Evolutionary conservation across 1,140 invertebrate genomes (phyloP).

Genomic region (Solenopsis invicta): DNA sequence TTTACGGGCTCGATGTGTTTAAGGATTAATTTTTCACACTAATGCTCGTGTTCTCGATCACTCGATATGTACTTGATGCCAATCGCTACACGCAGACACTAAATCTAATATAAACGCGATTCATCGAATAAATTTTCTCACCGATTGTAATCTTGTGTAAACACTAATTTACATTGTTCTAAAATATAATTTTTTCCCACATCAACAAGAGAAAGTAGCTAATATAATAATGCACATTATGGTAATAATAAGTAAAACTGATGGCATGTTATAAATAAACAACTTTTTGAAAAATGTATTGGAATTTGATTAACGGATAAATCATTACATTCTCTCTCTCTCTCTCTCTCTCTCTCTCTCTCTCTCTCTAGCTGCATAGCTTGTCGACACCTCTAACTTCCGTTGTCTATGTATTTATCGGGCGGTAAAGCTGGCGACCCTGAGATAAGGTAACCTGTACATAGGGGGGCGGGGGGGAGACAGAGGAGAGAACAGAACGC

Average conservation of each 20-base stretch:
- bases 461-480: too few species aligned
- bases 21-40: background rate
- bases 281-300: background rate
- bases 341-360: too few species aligned
- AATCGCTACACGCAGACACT: background rate
- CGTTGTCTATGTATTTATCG: slow-evolving; percentile 50
- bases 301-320: slow-evolving; percentile 2
- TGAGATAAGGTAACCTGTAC: slow-evolving; percentile 46
- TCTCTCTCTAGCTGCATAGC: background rate
- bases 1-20: too few species aligned
- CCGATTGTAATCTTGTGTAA: background rate
- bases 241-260: background rate
- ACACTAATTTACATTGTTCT: background rate
- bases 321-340: background rate
- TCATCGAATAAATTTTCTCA: background rate
- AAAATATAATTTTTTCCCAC: background rate
- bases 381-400: slow-evolving; percentile 28
- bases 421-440: slow-evolving; percentile 37
- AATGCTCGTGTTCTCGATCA: background rate
- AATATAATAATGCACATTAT: background rate
- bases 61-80: background rate
- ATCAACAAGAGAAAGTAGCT: background rate
- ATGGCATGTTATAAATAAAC: background rate
- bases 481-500: slow-evolving; percentile 16
- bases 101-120: background rate